Evolutionary conservation across 1,140 invertebrate species (phyloP), one percentile per base, ranked within the genome.

Genomic region (Drosophila bocqueti): DNA sequence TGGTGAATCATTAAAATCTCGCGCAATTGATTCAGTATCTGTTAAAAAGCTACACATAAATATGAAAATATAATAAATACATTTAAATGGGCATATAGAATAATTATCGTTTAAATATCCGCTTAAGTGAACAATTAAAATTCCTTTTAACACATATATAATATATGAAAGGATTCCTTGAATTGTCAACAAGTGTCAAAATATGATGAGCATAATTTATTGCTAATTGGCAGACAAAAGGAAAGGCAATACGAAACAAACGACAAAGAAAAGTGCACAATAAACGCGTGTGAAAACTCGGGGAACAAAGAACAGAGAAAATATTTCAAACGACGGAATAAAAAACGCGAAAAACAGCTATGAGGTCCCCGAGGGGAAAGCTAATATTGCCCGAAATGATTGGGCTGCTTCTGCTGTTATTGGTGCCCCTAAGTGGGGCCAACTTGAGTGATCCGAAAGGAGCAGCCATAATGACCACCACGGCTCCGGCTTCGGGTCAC

Each of bases 111-210:
- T 45, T 34, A 7, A 60, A 36, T 40, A n/a, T 13, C 11, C 57
- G 21, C 15, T 24, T 5, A 62, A 60, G 29, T 58, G 26, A 40
- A 21, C 59, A 50, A 46, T 73, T 62, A 63, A 75, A 52, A 52
- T 55, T 76, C 47, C 26, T 13, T 31, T 36, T 18, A 8, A 36
- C n/a, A 18, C 26, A 42, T 34, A 38, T 38, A 15, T 29, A 50
- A 38, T 38, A 15, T 29, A 50, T 18, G 16, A 36, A 26, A 40
- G 36, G 21, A 59, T 24, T 24, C 36, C 29, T 69, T 11, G 13
- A 66, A 38, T 47, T 57, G 63, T 77, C 64, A 69, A 59, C 74
- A 77, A 78, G 75, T 78, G 75, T 78, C 75, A 78, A 45, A 69
- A 62, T 15, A 77, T 36, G 38, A 68, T 40, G 45, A 13, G 26